Evolutionary conservation across 2,888 invertebrate species (phyloP), one percentile per base, ranked within the genome.

Genomic region (Diarsia dahlii): DNA sequence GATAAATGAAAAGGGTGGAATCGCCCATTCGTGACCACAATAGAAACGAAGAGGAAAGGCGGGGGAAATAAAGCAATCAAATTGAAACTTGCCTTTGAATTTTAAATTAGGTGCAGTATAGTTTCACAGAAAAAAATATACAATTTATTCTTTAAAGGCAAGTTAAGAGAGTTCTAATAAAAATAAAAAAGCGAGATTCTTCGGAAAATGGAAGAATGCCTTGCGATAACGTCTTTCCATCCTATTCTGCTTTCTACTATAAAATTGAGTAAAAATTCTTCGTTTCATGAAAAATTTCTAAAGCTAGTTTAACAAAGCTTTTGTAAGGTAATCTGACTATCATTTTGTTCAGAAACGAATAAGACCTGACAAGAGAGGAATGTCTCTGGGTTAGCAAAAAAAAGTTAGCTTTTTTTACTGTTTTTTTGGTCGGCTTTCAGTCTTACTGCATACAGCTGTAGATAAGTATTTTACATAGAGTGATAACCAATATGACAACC

Each of bases 1-100:
- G 74, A 80, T 76, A 71, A 83, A 77, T 83, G 69, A 60, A 73
- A 82, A 74, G 83, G 82, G 77, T 74, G 34, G 23, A 76, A 60
- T 45, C 60, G 70, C 20, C 52, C 12, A 68, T 80, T 76, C 77
- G 80, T 83, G 80, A 76, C 77, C 80, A 69, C 65, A 69, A 77
- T 71, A 68, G 71, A 60, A 81, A 77, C 73, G 50, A 68, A 52
- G 56, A 63, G 52, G 62, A 23, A 71, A 70, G 39, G 60, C 13
- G 18, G 15, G 20, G 46, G 34, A 69, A 76, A 69, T 76, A 65
- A 71, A 64, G 60, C 39, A 56, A 73, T 80, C 60, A 58, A 56
- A 80, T 63, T n/a, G 18, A 18, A 45, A 54, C n/a, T 70, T 52
- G 13, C 10, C 15, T 62, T 52, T 69, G 54, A 71, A 58, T 78